Conservation (phyloP, 2,888 invertebrate genomes). For the Boloria selene region DNA sequence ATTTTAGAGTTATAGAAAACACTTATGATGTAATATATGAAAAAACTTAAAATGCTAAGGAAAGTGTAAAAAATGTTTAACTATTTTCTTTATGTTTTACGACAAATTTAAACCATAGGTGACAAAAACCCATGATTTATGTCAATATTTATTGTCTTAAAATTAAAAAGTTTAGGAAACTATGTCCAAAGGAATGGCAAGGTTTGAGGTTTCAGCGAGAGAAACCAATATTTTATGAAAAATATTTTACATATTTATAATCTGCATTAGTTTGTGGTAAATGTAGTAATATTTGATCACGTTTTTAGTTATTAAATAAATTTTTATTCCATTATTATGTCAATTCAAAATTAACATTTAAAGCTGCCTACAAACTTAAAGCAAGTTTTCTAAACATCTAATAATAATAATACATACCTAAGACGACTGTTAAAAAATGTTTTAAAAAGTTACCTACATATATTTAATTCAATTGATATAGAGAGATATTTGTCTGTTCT, state of each 20-base stretch:
- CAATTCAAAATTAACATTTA: slow-evolving; percentile 19
- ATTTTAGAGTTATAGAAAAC: not conserved
- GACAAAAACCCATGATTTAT: not conserved
- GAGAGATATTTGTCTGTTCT: too few relatives aligned
- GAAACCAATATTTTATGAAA: slow-evolving; percentile 9
- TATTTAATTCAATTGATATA: too few relatives aligned
- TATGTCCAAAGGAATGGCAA: slow-evolving; percentile 55
- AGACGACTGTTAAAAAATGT: slow-evolving; percentile 8
- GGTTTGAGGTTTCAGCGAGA: slow-evolving; percentile 43
- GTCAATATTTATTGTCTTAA: slow-evolving; percentile 53
- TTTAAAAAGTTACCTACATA: too few relatives aligned
- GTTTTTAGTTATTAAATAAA: not conserved
- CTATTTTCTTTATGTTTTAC: not conserved
- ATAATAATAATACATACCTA: not conserved
- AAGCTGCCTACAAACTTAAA: not conserved
- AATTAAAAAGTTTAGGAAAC: slow-evolving; percentile 45
- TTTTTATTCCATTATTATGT: not conserved
- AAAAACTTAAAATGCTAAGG: not conserved
- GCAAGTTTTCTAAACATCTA: not conserved
- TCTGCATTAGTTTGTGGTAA: not conserved
- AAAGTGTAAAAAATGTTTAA: not conserved
- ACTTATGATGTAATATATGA: not conserved
- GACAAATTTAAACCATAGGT: not conserved
- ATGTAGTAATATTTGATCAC: not conserved
- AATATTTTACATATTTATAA: not conserved